Evolutionary conservation across 2,113 vertebrate species (phyloP).

Genomic region (Amazona vittata): DNA sequence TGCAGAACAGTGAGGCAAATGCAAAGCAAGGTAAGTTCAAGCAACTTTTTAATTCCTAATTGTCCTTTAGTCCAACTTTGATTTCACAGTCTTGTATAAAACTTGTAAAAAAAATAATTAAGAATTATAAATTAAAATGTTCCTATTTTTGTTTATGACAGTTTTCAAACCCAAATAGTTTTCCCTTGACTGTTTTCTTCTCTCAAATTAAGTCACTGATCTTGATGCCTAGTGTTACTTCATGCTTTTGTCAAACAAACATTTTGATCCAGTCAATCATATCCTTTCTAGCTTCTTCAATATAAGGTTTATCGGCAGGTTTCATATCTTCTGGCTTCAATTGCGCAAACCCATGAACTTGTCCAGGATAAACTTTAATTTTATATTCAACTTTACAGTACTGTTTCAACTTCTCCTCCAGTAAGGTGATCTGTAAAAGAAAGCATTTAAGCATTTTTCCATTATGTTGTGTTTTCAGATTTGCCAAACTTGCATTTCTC

Average conservation of each 20-base stretch:
- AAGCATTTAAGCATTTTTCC: not conserved
- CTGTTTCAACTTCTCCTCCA: conserved; percentile 84
- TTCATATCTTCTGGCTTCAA: conserved; percentile 87
- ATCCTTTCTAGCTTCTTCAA: conserved; percentile 87
- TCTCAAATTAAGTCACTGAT: not conserved
- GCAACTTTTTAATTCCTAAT: conserved; percentile 7
- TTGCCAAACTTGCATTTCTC: not conserved
- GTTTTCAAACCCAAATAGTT: not conserved
- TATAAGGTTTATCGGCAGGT: conserved; percentile 79
- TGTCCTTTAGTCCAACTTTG: not conserved
- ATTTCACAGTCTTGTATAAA: not conserved
- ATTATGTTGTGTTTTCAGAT: not conserved
- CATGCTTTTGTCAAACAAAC: conserved; percentile 74
- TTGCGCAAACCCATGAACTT: conserved; percentile 92
- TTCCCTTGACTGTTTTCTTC: not conserved
- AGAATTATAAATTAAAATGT: conserved; percentile 2
- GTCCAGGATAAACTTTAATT: conserved; percentile 89
- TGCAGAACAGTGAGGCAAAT: not conserved
- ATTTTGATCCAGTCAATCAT: conserved; percentile 88
- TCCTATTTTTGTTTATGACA: not conserved
- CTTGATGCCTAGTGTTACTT: not conserved
- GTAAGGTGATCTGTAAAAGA: conserved; percentile 73
- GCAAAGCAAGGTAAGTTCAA: not conserved
- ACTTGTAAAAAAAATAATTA: conserved; percentile 6
- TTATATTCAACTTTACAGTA: conserved; percentile 84